Evolutionary conservation across 2,888 invertebrate species (phyloP).

Genomic region (Micoletzkya japonica): DNA sequence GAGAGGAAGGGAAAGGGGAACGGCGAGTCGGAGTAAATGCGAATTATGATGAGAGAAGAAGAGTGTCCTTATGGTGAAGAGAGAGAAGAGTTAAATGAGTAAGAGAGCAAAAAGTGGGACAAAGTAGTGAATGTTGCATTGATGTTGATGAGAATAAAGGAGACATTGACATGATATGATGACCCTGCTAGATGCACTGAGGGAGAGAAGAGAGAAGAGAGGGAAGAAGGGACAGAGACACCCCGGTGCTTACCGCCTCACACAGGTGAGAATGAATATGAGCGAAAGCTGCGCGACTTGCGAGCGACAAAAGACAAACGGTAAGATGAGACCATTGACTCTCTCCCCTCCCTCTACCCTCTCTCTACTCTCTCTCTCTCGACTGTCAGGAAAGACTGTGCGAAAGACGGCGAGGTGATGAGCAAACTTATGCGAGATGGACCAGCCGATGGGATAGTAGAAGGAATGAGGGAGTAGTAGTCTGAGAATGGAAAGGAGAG

Average conservation of each 20-base stretch:
- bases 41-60: neutral
- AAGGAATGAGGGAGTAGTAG: neutral
- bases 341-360: conserved; percentile 26
- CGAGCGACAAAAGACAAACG: conserved; percentile 22
- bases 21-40: neutral
- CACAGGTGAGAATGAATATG: neutral
- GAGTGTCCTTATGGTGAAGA: neutral
- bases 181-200: neutral
- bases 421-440: conserved; percentile 6
- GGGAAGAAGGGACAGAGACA: neutral
- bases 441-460: neutral
- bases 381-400: conserved; percentile 2
- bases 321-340: conserved; percentile 25
- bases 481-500: neutral
- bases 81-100: neutral
- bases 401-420: conserved; percentile 4
- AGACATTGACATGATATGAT: conserved; percentile 7
- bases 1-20: conserved; percentile 2
- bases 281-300: neutral
- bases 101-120: conserved; percentile 8
- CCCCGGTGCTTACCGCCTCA: neutral
- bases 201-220: neutral
- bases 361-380: neutral
- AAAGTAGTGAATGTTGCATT: conserved; percentile 1
- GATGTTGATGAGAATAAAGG: neutral